Evolutionary conservation across 2,797 vertebrate species (phyloP), one percentile per base, ranked within the genome.

Genomic region (Myotis daubentonii): DNA sequence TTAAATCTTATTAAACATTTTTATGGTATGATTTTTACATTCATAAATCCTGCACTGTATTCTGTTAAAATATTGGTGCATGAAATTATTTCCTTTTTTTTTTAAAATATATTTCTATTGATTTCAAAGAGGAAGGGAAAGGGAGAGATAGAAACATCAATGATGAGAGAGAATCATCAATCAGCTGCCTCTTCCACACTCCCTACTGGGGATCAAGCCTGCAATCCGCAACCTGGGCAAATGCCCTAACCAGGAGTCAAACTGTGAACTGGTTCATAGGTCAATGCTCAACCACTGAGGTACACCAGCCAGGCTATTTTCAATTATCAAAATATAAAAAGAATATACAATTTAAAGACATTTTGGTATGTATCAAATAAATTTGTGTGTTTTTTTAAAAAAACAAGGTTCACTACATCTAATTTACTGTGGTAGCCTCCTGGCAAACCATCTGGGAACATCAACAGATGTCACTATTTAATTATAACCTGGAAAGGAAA

Each of bases 41-140:
- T 97, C 96, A 93, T 78, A 97, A 96, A 96, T 96, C 94, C 96
- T 15, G 91, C 93, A 91, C 92, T 98, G 98, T 98, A 98, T 95
- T 96, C 98, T 97, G 98, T 98, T 97, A 94, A 97, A 97, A 97
- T 96, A 98, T 62, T 97, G 97, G 97, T 98, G 98, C 98, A 99
- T 98, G 98, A 96, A 93, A 98, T 99, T 98, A 98, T 98, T 62
- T 62, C 60, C 60, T 30, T 62, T 30, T 30, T 62, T 30, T 30
- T 62, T 62, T 4, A 55, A 55, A 16, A 51, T 51, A 51, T 15
- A 15, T 7, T 30, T 62, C 30, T 30, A 16, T 16, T 62, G 12
- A 30, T 62, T 62, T 62, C 25, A 62, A 62, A 62, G 12, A 62
- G 28, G 60, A 62, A 62, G 28, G 28, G 13, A 62, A 28, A 30